phyloP scores from a whole-genome alignment of 2,797 vertebrate genomes.

The Sebastiscus albofasciatus region DNA sequence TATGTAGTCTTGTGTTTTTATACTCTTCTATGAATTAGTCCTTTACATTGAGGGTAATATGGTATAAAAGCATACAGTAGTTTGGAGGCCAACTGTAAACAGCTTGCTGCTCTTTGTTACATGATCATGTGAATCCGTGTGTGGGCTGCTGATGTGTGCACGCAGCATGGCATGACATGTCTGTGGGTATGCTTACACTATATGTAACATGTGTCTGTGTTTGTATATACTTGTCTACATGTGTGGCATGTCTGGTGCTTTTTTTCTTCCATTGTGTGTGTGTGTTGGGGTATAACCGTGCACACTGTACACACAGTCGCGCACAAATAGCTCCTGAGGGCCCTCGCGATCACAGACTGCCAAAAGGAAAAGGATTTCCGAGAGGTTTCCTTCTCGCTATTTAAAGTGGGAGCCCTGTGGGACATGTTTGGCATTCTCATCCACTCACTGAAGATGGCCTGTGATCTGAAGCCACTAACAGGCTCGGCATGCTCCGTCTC shows the following conservation, averaged over 20 bases:
- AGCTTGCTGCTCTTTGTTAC: conserved; percentile 28
- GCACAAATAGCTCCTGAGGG: conserved; percentile 75
- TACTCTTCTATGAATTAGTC: not conserved
- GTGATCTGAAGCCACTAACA: conserved; percentile 81
- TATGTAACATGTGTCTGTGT: conserved; percentile 47
- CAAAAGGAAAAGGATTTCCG: conserved; percentile 82
- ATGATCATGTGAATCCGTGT: conserved; percentile 32
- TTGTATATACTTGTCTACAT: conserved; percentile 48
- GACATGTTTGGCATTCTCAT: conserved; percentile 82
- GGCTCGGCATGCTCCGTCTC: conserved; percentile 64
- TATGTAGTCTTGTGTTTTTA: not conserved
- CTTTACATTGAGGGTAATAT: not conserved
- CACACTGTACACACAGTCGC: conserved; percentile 47
- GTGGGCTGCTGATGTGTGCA: conserved; percentile 52
- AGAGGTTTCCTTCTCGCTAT: conserved; percentile 78
- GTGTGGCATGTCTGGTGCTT: conserved; percentile 61
- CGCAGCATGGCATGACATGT: conserved; percentile 29
- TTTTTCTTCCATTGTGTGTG: not conserved
- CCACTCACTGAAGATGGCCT: conserved; percentile 80
- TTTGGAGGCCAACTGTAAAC: not conserved
- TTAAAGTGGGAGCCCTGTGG: conserved; percentile 78
- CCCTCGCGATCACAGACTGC: conserved; percentile 73
- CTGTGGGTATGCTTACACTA: conserved; percentile 14
- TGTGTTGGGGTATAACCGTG: conserved; percentile 18
- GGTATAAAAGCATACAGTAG: not conserved